Percentiles rank a stretch among this genome's conserved stretches.
phyloP scores from a whole-genome alignment of 2,888 invertebrate genomes.

The Dicycla oo region DNA sequence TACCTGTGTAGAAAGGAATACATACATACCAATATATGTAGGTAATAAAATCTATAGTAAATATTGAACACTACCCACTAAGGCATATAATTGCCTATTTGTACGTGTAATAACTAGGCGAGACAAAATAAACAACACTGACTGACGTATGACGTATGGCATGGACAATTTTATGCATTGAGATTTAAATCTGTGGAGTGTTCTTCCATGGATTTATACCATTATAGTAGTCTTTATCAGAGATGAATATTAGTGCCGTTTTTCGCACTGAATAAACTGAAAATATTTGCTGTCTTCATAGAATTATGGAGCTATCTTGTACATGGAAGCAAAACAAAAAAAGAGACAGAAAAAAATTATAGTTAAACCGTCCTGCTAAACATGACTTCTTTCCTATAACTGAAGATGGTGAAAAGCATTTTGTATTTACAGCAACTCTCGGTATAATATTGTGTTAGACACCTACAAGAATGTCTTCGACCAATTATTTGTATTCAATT shows the following conservation, averaged over 20 bases:
- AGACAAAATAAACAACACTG: slow-evolving; percentile 35
- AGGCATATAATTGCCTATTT: slow-evolving; percentile 19
- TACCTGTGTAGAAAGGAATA: background rate
- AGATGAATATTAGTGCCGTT: background rate
- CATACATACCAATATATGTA: background rate
- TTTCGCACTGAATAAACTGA: background rate
- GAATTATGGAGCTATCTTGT: background rate
- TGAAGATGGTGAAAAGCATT: too few relatives aligned
- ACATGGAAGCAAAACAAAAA: background rate
- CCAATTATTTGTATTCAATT: background rate
- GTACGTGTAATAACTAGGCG: slow-evolving; percentile 2
- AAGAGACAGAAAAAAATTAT: background rate
- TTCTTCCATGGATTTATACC: slow-evolving; percentile 19
- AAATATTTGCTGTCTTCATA: slow-evolving; percentile 3
- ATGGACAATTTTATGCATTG: slow-evolving; percentile 42
- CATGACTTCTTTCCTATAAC: too few relatives aligned
- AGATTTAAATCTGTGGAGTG: slow-evolving; percentile 39
- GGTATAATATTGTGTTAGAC: background rate
- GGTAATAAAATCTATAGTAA: background rate
- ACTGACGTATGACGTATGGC: slow-evolving; percentile 52
- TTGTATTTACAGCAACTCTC: background rate
- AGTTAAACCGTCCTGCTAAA: background rate
- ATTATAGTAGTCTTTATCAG: background rate
- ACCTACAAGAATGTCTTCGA: too few relatives aligned
- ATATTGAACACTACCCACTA: slow-evolving; percentile 21